These are phyloP conservation scores for Yoshiicerus persimilis DNA, from an alignment of 1,140 invertebrate species.

Conservation along the genomic window DNA sequence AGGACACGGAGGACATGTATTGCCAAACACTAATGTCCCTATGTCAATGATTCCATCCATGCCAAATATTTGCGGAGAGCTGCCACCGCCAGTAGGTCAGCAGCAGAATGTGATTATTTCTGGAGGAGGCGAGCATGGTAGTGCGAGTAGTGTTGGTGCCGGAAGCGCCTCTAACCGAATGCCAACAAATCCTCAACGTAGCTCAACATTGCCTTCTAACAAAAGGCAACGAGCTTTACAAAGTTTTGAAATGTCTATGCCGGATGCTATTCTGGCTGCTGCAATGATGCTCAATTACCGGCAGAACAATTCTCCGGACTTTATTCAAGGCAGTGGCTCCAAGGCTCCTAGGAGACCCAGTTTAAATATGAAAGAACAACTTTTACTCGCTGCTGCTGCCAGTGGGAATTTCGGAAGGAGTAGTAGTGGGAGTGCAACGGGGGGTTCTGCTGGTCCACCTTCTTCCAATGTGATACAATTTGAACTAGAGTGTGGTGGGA, in stretches of 20 bases:
- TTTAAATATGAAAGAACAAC: conserved; percentile 46
- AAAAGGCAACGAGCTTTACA: background rate
- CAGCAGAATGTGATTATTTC: background rate
- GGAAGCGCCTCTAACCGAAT: background rate
- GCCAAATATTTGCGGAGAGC: conserved; percentile 48
- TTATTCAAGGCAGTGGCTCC: conserved; percentile 19
- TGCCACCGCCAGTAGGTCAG: conserved; percentile 29
- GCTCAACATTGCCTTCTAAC: background rate
- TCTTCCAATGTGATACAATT: conserved; percentile 1
- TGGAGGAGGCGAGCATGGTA: conserved; percentile 22
- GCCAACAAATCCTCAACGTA: conserved; percentile 19
- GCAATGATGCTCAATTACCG: conserved; percentile 48
- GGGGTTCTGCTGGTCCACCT: background rate
- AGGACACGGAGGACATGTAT: conserved; percentile 1
- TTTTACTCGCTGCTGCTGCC: background rate
- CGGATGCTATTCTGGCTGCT: conserved; percentile 47
- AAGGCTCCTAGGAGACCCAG: conserved; percentile 42
- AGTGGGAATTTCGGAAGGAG: background rate
- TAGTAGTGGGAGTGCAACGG: background rate
- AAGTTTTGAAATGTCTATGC: conserved; percentile 47
- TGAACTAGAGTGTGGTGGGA: conserved; percentile 37
- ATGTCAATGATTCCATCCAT: conserved; percentile 27
- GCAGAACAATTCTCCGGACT: conserved; percentile 29
- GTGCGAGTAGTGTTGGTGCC: background rate
- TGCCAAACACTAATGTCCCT: conserved; percentile 5